phyloP scores from a whole-genome alignment of 2,888 invertebrate genomes.

The Lacanobia wlatinum region DNA sequence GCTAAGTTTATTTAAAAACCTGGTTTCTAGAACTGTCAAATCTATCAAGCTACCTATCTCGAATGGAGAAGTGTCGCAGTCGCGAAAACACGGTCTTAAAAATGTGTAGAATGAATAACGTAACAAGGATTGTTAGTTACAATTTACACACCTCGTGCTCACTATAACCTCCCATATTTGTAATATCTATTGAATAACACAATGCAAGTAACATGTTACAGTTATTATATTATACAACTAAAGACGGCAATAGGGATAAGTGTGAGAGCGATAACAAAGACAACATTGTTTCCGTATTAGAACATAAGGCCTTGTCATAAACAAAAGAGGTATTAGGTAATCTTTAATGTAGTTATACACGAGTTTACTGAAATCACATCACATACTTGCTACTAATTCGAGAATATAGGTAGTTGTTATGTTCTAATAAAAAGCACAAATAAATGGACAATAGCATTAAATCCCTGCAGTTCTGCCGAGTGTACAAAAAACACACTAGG shows the following conservation, averaged over 20 bases:
- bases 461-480: not conserved
- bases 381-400: no score
- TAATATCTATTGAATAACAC: not conserved
- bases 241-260: not conserved
- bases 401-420: no score
- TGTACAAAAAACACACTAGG: not conserved
- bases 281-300: not conserved
- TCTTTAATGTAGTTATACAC: no score
- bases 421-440: not conserved
- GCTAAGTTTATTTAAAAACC: no score
- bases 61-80: not conserved
- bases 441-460: no score
- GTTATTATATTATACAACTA: not conserved
- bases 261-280: not conserved
- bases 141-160: slow-evolving; percentile 24
- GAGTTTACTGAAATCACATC: no score
- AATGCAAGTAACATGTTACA: not conserved
- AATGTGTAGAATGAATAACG: slow-evolving; percentile 21
- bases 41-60: slow-evolving; percentile 2
- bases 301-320: not conserved
- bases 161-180: not conserved
- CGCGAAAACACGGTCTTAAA: not conserved
- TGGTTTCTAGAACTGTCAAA: not conserved
- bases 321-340: no score
- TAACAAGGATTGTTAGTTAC: slow-evolving; percentile 9